These are phyloP conservation scores for Brachyrhaphis roseni DNA, from an alignment of 2,797 vertebrate species.

Conservation along the genomic window DNA sequence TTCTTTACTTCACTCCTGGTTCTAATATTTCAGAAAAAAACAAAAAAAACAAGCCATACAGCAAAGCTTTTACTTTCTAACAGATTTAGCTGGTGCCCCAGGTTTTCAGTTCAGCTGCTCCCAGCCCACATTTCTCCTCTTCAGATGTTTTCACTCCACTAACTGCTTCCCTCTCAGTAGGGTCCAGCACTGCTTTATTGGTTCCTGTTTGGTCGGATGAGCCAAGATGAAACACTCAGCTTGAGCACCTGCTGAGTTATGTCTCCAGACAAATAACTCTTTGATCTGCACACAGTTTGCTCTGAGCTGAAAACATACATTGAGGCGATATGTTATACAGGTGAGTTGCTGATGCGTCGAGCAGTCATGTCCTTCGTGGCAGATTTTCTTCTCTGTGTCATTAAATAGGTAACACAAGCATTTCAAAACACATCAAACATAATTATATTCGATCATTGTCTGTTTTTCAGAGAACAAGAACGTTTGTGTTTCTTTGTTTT, in stretches of 20 bases:
- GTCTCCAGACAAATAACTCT: conserved; percentile 72
- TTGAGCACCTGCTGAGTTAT: conserved; percentile 54
- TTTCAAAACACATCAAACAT: neutral
- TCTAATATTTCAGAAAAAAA: conserved; percentile 39
- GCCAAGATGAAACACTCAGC: conserved; percentile 28
- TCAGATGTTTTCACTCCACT: conserved; percentile 44
- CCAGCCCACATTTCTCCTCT: conserved; percentile 37
- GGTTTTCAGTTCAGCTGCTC: conserved; percentile 45
- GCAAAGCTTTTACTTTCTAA: conserved; percentile 41
- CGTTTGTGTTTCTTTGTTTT: neutral
- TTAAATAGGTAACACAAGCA: neutral
- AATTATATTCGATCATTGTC: neutral
- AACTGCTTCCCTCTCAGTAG: conserved; percentile 30
- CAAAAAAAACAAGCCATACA: conserved; percentile 38
- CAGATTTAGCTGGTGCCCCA: conserved; percentile 22
- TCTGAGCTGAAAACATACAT: conserved; percentile 21
- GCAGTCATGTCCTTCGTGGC: conserved; percentile 18
- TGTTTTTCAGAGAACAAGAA: neutral
- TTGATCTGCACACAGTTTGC: conserved; percentile 34
- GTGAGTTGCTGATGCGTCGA: conserved; percentile 26
- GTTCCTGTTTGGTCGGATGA: conserved; percentile 43
- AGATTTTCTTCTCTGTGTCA: conserved; percentile 1
- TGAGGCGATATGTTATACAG: conserved; percentile 50
- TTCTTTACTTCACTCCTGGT: neutral
- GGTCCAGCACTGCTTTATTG: conserved; percentile 17